phyloP scores from a whole-genome alignment of 2,113 vertebrate species.

The Ophiodon elongatus region DNA sequence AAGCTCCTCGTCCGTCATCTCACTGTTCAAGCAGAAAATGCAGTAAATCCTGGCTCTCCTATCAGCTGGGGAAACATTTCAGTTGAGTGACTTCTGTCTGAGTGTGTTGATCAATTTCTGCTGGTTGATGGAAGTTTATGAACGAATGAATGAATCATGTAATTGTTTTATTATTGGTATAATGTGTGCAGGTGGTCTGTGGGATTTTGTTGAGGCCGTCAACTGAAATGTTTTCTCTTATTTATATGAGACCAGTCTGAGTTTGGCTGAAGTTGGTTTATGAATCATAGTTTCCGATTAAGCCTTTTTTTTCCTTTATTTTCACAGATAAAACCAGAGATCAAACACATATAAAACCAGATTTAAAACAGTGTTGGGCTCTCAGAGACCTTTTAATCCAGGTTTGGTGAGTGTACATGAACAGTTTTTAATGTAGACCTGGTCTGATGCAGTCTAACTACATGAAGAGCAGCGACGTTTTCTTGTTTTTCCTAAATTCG shows the following conservation, averaged over 20 bases:
- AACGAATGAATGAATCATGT: not conserved
- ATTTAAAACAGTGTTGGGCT: not conserved
- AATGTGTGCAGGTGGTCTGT: not conserved
- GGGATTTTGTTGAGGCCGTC: not conserved
- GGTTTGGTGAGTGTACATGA: not conserved
- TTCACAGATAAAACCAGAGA: not conserved
- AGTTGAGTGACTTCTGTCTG: not conserved
- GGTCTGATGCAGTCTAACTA: not conserved
- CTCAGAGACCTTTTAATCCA: not conserved
- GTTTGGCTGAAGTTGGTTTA: slow-evolving; percentile 3
- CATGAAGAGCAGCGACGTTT: not conserved
- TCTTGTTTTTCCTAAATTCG: not conserved
- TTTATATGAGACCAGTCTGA: slow-evolving; percentile 19
- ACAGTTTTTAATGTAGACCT: not conserved
- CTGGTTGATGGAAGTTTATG: not conserved
- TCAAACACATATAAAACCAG: not conserved
- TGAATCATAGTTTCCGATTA: slow-evolving; percentile 2
- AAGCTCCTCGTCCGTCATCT: not conserved
- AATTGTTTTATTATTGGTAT: not conserved
- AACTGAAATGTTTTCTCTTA: slow-evolving; percentile 11
- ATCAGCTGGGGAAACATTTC: slow-evolving; percentile 19
- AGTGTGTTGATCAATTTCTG: not conserved
- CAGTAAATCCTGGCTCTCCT: not conserved
- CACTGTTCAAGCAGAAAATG: not conserved
- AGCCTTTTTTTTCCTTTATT: not conserved